These are phyloP conservation scores for Coelopa pilipes DNA, from an alignment of 2,888 invertebrate genomes.

Conservation along the genomic window DNA sequence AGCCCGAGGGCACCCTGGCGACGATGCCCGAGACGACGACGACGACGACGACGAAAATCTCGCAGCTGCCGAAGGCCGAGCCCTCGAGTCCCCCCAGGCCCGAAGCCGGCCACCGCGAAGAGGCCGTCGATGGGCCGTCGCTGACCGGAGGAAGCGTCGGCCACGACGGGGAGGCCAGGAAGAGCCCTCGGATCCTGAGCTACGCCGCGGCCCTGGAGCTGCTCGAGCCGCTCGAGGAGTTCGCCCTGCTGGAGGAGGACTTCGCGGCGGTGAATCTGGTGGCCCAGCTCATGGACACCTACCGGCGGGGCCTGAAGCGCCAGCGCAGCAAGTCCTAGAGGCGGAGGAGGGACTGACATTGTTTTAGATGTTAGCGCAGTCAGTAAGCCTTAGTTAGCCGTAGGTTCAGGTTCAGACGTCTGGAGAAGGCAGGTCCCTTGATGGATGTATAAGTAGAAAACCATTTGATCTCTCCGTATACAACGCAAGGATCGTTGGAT, in stretches of 20 bases:
- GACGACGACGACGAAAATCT: too few species aligned
- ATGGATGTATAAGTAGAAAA: too few species aligned
- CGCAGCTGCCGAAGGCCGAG: too few species aligned
- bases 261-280: conserved; percentile 50
- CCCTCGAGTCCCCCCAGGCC: background rate
- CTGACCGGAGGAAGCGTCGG: background rate
- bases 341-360: background rate
- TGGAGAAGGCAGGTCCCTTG: too few species aligned
- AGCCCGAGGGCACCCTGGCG: background rate
- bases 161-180: background rate
- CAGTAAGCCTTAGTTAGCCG: too few species aligned
- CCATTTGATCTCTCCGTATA: too few species aligned
- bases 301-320: conserved; percentile 29
- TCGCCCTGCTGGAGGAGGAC: conserved; percentile 49
- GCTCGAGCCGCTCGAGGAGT: conserved; percentile 49
- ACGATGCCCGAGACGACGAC: background rate
- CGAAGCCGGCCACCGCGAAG: background rate
- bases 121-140: background rate
- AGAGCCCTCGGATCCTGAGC: background rate
- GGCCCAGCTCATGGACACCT: conserved; percentile 46
- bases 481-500: too few species aligned
- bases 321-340: conserved; percentile 1
- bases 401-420: too few species aligned
- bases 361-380: conserved; percentile 1
- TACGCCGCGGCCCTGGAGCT: conserved; percentile 46